Conservation (phyloP, 2,888 invertebrate species). For the Agrochola circellaris region DNA sequence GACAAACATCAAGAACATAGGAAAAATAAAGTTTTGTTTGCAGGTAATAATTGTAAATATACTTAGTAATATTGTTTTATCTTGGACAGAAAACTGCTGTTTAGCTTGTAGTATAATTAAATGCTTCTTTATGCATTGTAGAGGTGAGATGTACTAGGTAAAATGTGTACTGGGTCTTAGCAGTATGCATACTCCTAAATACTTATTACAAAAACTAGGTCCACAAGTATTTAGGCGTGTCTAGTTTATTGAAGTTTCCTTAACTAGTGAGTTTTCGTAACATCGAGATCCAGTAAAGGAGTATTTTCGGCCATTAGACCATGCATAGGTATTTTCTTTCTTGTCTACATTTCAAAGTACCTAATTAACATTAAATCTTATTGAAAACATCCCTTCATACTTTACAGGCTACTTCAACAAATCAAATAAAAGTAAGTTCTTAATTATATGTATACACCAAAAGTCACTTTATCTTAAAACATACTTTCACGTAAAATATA, state of each 20-base stretch:
- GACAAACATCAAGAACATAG: constrained; percentile 91
- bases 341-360: neutral
- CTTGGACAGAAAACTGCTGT: neutral
- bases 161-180: neutral
- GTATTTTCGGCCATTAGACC: neutral
- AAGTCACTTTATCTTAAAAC: too few relatives aligned
- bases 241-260: neutral
- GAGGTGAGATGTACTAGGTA: neutral
- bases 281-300: neutral
- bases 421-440: neutral
- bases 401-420: neutral
- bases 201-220: neutral
- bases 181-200: neutral
- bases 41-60: constrained; percentile 85
- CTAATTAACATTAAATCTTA: neutral
- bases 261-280: neutral
- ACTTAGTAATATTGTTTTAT: neutral
- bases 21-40: constrained; percentile 93
- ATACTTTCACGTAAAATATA: too few relatives aligned
- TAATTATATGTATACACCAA: neutral
- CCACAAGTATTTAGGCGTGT: neutral
- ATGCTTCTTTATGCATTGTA: neutral
- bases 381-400: neutral
- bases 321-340: rapidly evolving
- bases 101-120: neutral